Conservation (phyloP, 2,797 vertebrate genomes). For the Epinephelus awoara region DNA sequence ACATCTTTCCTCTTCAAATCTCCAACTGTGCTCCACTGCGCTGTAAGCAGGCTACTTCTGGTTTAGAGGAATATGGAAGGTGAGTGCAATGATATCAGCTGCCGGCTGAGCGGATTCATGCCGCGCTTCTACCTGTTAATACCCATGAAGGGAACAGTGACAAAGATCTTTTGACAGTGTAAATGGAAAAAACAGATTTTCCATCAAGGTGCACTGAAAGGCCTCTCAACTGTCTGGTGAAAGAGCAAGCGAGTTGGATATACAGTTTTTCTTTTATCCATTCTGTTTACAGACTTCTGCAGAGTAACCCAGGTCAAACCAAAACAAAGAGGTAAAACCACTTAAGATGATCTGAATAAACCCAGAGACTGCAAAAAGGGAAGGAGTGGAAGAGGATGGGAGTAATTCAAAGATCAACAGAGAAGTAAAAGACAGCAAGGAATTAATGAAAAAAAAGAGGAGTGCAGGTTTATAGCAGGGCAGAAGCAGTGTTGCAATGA, state of each 20-base stretch:
- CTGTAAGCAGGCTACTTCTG: conserved; percentile 25
- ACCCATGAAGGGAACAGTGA: conserved; percentile 35
- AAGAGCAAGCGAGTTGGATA: conserved; percentile 39
- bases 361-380: conserved; percentile 35
- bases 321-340: conserved; percentile 74
- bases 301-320: conserved; percentile 58
- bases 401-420: conserved; percentile 63
- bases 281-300: conserved; percentile 68
- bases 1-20: conserved; percentile 69
- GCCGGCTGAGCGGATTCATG: conserved; percentile 36
- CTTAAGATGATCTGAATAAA: conserved; percentile 68
- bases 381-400: conserved; percentile 48
- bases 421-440: conserved; percentile 54
- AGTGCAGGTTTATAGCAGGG: conserved; percentile 77
- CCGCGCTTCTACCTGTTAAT: conserved; percentile 55
- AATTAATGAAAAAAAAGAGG: conserved; percentile 60
- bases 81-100: conserved; percentile 50
- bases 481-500: conserved; percentile 80
- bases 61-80: conserved; percentile 35
- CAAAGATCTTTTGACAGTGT: conserved; percentile 51
- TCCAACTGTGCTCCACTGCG: conserved; percentile 44
- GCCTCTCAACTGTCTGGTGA: conserved; percentile 38
- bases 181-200: conserved; percentile 64
- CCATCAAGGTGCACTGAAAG: conserved; percentile 45
- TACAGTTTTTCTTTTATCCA: conserved; percentile 50